Base-by-base conservation (phyloP, 2,797 vertebrate genomes). In the Arrhamphus sclerolepis region DNA sequence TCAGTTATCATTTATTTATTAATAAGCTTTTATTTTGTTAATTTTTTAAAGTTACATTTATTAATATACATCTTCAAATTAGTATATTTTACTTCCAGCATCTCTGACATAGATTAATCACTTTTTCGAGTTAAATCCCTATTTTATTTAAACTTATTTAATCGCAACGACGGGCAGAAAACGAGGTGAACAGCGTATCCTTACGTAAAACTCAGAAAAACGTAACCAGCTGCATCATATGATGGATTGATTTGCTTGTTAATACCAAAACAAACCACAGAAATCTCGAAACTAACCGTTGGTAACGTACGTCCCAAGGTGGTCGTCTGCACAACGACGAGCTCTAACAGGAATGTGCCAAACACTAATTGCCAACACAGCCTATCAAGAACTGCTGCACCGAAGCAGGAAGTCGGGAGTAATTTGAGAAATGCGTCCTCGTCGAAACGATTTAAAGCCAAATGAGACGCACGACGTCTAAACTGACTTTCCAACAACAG, bases 281-380 rank as follows among this genome's bases (percentile, higher is more conserved):
- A 44, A 19, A 21, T 17, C 21, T 38, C 41, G 18, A 63, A 46
- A 47, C 26, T 11, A 54, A 44, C 41, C 56, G 66, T 18, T 18
- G 46, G 10, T 57, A 14, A 29, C 3, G 68, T 68, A 29, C 3
- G 68, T 68, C 72, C 73, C 59, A 60, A 13, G 72, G 70, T 78
- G 76, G 49, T 73, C 54, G 59, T 77, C 78, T n/a, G 47, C 63
- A 66, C 39, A 53, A 46, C 34, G 58, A 61, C 68, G 22, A 50
- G 70, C 72, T 62, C 74, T 21, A 52, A 17, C 0, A 77, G 77
- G 82, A 89, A 84, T 78, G 80, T 75, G 81, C 82, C 83, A 84
- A 84, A 77, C 80, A 11, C 80, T 87, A 86, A 89, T 89, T 85
- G 72, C 79, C 78, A 82, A 83, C 81, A 55, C 85, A 86, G 77